phyloP scores from a whole-genome alignment of 2,113 vertebrate genomes.

The Electrona antarctica region DNA sequence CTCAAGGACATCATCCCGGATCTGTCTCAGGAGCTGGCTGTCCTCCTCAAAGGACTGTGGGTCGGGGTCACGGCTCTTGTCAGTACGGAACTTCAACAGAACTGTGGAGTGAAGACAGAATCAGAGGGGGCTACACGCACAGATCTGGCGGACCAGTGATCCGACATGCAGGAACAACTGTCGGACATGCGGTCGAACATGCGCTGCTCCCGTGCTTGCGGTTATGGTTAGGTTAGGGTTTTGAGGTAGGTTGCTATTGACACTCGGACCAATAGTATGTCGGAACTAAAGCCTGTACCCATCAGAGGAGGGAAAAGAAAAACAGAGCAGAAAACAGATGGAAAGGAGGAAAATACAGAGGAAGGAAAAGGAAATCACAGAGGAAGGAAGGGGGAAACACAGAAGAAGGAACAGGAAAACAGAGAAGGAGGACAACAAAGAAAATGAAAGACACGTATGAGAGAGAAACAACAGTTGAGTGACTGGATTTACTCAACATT shows the following conservation, averaged over 20 bases:
- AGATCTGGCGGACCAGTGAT: too few relatives aligned
- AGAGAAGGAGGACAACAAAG: neutral
- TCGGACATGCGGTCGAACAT: too few relatives aligned
- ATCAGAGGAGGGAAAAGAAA: neutral
- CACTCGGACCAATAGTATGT: too few relatives aligned
- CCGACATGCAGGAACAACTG: too few relatives aligned
- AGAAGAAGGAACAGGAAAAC: neutral
- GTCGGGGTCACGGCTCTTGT: conserved; percentile 86
- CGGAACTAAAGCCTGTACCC: too few relatives aligned
- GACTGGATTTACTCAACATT: conserved; percentile 32
- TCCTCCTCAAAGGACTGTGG: conserved; percentile 79
- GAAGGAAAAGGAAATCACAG: neutral
- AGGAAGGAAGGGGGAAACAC: neutral
- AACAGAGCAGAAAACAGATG: neutral
- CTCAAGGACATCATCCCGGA: conserved; percentile 84
- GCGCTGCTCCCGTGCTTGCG: too few relatives aligned
- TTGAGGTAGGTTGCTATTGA: too few relatives aligned
- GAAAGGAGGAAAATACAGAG: neutral
- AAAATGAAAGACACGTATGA: neutral
- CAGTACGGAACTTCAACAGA: conserved; percentile 88
- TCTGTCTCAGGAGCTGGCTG: conserved; percentile 78
- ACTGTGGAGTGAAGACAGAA: conserved; percentile 70
- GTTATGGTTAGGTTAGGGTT: too few relatives aligned
- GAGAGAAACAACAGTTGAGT: conserved; percentile 19
- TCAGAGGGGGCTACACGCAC: too few relatives aligned